Conservation (phyloP, 2,797 vertebrate genomes). For the Hydrocynus forskahlii region DNA sequence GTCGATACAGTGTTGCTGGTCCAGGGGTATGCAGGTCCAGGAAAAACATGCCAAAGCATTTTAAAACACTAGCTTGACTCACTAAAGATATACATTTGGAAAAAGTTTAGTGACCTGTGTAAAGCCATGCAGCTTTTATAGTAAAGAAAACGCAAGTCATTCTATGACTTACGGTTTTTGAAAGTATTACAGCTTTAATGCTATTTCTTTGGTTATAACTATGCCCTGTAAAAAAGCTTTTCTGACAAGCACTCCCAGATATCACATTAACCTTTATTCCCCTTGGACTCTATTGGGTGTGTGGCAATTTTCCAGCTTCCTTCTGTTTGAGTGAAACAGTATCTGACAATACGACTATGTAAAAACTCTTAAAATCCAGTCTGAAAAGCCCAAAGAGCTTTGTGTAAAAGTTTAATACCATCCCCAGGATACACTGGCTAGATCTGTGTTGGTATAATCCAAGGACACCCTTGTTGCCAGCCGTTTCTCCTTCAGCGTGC, state of each 20-base stretch:
- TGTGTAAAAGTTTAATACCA: conserved; percentile 35
- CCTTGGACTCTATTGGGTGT: conserved; percentile 22
- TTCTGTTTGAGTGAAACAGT: conserved; percentile 13
- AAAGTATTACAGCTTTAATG: not conserved
- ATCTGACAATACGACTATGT: conserved; percentile 1
- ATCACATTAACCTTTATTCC: conserved; percentile 25
- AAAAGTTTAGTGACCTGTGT: not conserved
- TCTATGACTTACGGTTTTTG: not conserved
- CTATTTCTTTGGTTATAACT: not conserved
- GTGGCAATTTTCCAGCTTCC: conserved; percentile 17
- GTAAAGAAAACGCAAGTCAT: not conserved
- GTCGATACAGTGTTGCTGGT: too few species aligned
- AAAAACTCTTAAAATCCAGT: conserved; percentile 1
- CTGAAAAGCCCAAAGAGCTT: conserved; percentile 4
- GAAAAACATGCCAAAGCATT: not conserved
- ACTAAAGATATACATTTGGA: not conserved
- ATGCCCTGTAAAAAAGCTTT: conserved; percentile 2
- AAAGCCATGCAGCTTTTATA: not conserved
- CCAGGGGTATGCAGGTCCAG: too few species aligned
- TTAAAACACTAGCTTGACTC: not conserved
- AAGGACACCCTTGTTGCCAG: conserved; percentile 74
- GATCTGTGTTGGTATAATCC: conserved; percentile 55
- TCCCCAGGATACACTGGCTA: not conserved
- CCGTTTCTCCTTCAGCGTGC: conserved; percentile 68
- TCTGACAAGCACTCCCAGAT: not conserved